Evolutionary conservation across 2,888 invertebrate genomes (phyloP), one percentile per base, ranked within the genome.

Genomic region (Yponomeuta malinellus): DNA sequence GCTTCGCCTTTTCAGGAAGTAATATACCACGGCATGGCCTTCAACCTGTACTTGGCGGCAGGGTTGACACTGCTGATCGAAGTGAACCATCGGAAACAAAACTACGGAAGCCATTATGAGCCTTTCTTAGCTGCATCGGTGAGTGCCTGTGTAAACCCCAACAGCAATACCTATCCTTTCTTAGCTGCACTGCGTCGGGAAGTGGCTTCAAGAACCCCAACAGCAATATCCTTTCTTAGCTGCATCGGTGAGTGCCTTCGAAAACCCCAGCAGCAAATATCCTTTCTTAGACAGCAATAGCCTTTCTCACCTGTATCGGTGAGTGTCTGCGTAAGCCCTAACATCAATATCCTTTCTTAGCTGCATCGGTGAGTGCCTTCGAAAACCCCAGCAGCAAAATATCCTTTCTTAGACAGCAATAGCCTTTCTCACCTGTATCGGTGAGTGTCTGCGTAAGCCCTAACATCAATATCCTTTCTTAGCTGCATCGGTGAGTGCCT

Each of bases 1-100:
- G 43, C 43, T 43, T 43, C 0, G 9, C 43, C 43, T 43, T 43
- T 43, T 8, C 71, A 71, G 68, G 59, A 70, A 52, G 37, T 70
- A 69, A 68, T 97, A 74, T 97, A 96, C 80, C 97, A 97, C 77
- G 93, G 94, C 9, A 87, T 96, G 72, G 97, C 95, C 2, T 96
- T 95, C 77, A 89, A 96, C 71, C 86, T 97, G 71, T 93, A 96
- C 75, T 83, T 97, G 69, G 94, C 95, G 70, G 95, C 96, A 5
- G 95, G 96, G 9, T 83, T 96, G 68, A 93, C 94, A 1, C 92
- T 97, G 59, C 81, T 97, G 15, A 93, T 96, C 67, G 93, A 95
- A 81, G 91, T 96, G 0, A 94, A 94, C 75, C 91, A 93, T 72
- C 83, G 85, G 76, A 93, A 87, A 74, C 82, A 81, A 65, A 76